Conservation (phyloP, 2,888 invertebrate species). For the Xestia sexstrigata region DNA sequence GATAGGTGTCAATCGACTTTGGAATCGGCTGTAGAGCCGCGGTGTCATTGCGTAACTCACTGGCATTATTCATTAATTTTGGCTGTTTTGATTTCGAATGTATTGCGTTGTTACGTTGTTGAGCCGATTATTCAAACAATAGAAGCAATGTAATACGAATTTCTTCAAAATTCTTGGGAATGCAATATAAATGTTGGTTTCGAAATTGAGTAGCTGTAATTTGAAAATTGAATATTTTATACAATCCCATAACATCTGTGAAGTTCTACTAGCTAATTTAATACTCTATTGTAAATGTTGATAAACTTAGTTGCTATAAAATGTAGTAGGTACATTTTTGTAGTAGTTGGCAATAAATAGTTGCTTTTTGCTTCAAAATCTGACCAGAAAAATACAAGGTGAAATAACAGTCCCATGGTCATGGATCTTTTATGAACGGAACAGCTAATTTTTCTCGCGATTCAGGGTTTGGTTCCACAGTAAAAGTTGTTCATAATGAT, state of each 20-base stretch:
- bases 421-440: background rate
- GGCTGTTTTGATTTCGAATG: background rate
- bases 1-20: background rate
- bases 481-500: too few relatives aligned
- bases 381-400: background rate
- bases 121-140: background rate
- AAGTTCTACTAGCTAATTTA: background rate
- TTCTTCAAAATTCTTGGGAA: background rate
- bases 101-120: background rate
- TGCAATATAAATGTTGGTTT: background rate
- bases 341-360: background rate
- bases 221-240: background rate
- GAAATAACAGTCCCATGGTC: background rate
- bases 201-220: background rate
- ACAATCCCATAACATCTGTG: background rate
- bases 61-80: background rate
- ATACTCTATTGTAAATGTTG: background rate
- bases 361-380: background rate
- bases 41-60: background rate
- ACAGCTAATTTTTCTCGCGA: too few relatives aligned
- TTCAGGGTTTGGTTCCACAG: too few relatives aligned
- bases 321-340: background rate
- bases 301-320: background rate
- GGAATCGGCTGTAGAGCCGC: background rate
- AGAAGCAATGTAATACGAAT: background rate